Base-by-base conservation (phyloP, 2,888 invertebrate genomes). In the Synanthedon tipuliformis region DNA sequence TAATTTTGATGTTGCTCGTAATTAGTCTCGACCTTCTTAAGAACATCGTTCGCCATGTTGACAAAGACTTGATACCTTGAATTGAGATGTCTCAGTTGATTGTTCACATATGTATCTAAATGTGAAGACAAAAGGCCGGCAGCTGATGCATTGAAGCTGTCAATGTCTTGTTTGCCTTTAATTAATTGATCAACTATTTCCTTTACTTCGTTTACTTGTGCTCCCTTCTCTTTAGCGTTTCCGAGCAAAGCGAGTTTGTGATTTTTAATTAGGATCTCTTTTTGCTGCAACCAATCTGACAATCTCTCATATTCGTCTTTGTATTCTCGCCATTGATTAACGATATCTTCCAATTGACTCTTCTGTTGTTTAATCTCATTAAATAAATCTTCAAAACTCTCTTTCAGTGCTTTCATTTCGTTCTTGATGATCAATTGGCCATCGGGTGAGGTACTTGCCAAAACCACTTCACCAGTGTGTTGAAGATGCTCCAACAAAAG, bases 251-350 rank as follows among this genome's bases (percentile, higher is more conserved):
- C 93, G 23, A 95, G 90, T 77, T 97, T 97, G 65, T 96, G 95
- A 54, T 95, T 95, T 73, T 97, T 96, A 11, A 96, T 93, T 8
- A 96, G 89, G 64, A 96, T 95, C 65, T 96, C 96, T 67, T 95
- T 95, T 75, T 96, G 96, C 68, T 96, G 96, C 40, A 97, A 78
- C 96, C 96, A 97, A 74, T 97, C 96, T 52, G 95, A 95, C 13
- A 97, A 81, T 56, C 95, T 90, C 73, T 97, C 96, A 69, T 95
- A 96, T 77, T 97, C 96, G 69, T 96, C 96, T 77, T 96, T 96
- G 81, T 95, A 97, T 57, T 95, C 94, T 53, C 95, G 90, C 94
- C 96, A 95, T 68, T 95, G 94, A 52, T 89, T 89, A 55, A 96
- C 90, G 3, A 93, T 95, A 3, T 91, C 90, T 80, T 95, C 95